These are phyloP conservation scores for Trachelus stipa DNA, from an alignment of 2,888 invertebrate genomes.

Conservation along the genomic window DNA sequence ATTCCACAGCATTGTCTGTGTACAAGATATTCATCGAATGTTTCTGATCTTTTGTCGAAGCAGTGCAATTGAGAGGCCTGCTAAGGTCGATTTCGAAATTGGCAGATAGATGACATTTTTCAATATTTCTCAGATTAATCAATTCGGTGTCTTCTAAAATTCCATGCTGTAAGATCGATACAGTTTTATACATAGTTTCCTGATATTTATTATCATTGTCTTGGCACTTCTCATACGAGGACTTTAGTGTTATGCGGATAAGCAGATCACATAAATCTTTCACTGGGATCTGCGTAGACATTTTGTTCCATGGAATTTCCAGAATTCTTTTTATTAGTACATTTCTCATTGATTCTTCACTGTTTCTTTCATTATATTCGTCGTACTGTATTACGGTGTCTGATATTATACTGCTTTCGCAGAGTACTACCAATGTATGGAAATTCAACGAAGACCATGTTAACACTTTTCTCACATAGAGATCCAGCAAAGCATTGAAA, in stretches of 20 bases:
- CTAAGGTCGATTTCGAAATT: constrained; percentile 32
- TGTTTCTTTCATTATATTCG: constrained; percentile 14
- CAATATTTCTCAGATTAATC: constrained; percentile 35
- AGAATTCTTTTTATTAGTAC: constrained; percentile 53
- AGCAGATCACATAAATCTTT: constrained; percentile 48
- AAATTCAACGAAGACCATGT: constrained; percentile 61
- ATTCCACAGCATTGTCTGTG: constrained; percentile 31
- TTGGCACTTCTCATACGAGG: neutral
- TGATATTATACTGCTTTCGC: constrained; percentile 55
- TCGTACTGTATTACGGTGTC: constrained; percentile 38
- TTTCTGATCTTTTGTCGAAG: constrained; percentile 29
- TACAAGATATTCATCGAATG: constrained; percentile 46
- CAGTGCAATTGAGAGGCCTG: constrained; percentile 11
- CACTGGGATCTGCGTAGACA: constrained; percentile 35
- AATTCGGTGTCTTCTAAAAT: constrained; percentile 31
- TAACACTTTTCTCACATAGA: constrained; percentile 63
- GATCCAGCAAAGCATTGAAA: constrained; percentile 58
- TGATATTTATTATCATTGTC: neutral
- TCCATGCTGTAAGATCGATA: neutral
- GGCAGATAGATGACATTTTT: constrained; percentile 43
- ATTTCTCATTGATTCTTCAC: constrained; percentile 41
- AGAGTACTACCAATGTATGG: constrained; percentile 60
- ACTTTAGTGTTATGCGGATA: constrained; percentile 44
- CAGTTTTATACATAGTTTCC: neutral
- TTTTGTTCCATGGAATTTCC: constrained; percentile 37